Conservation (phyloP, 2,888 invertebrate species). For the Eristalis arbustorum region DNA sequence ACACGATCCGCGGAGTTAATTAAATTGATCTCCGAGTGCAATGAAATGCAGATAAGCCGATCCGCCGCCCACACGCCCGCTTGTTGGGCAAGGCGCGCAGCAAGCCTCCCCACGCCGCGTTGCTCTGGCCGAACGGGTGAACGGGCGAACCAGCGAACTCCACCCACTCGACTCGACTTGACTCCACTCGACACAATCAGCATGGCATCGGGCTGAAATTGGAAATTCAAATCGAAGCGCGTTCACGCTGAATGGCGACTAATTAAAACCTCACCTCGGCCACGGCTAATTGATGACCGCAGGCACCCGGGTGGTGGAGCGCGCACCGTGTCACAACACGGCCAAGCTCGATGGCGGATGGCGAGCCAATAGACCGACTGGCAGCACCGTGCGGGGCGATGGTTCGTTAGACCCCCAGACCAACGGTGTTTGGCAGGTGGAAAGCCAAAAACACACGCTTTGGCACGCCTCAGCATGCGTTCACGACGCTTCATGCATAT, state of each 20-base stretch:
- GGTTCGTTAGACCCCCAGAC: slow-evolving; percentile 36
- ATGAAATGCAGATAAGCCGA: slow-evolving; percentile 58
- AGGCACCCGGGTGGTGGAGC: slow-evolving; percentile 11
- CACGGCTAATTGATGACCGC: slow-evolving; percentile 42
- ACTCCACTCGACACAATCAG: slow-evolving; percentile 16
- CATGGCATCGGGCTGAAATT: slow-evolving; percentile 51
- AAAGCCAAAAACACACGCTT: slow-evolving; percentile 35
- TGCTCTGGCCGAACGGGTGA: no score
- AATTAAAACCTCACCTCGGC: slow-evolving; percentile 52
- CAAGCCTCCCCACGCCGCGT: neutral
- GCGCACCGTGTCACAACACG: slow-evolving; percentile 37
- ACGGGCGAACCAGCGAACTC: slow-evolving; percentile 35
- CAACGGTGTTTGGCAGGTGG: slow-evolving; percentile 11
- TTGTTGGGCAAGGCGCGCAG: neutral
- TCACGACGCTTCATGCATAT: slow-evolving; percentile 54
- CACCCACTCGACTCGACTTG: slow-evolving; percentile 42
- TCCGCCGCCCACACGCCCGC: slow-evolving; percentile 49
- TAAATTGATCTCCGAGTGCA: slow-evolving; percentile 62
- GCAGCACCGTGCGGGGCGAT: slow-evolving; percentile 17
- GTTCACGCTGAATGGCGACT: slow-evolving; percentile 43
- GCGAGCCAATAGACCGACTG: slow-evolving; percentile 49
- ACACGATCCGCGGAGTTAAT: slow-evolving; percentile 64
- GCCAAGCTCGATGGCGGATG: neutral
- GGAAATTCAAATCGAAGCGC: slow-evolving; percentile 55
- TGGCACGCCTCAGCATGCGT: slow-evolving; percentile 59